Conservation (phyloP, 2,113 vertebrate species). For the Eurypyga helias region DNA sequence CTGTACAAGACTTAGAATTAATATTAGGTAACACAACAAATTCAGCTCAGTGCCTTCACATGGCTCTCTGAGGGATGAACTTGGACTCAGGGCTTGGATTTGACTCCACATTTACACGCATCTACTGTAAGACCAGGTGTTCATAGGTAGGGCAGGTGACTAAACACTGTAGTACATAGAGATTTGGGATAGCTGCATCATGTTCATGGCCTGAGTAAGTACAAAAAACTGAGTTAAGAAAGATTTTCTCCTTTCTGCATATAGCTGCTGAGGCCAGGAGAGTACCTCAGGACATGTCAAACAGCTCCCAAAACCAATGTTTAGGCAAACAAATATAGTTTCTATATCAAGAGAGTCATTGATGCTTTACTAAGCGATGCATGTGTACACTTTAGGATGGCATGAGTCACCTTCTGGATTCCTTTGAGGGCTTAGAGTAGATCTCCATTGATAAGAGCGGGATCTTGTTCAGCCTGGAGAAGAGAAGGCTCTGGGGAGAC, state of each 20-base stretch:
- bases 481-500: too few relatives aligned
- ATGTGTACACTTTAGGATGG: fast-evolving
- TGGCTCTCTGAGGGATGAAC: background rate
- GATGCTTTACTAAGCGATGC: background rate
- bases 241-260: background rate
- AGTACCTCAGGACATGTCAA: background rate
- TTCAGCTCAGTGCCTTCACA: background rate
- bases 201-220: background rate
- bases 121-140: background rate
- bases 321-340: background rate
- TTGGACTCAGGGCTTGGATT: background rate
- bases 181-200: background rate
- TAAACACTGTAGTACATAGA: background rate
- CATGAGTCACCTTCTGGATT: background rate
- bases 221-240: background rate
- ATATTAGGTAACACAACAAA: background rate
- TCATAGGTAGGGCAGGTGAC: background rate
- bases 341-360: background rate
- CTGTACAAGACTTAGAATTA: background rate
- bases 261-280: background rate
- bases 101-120: background rate
- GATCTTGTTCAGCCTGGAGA: too few relatives aligned
- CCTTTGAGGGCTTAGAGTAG: background rate
- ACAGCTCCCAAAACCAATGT: background rate
- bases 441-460: fast-evolving